Evolutionary conservation across 2,113 vertebrate species (phyloP), one percentile per base, ranked within the genome.

Genomic region (Rhabdornis inornatus): DNA sequence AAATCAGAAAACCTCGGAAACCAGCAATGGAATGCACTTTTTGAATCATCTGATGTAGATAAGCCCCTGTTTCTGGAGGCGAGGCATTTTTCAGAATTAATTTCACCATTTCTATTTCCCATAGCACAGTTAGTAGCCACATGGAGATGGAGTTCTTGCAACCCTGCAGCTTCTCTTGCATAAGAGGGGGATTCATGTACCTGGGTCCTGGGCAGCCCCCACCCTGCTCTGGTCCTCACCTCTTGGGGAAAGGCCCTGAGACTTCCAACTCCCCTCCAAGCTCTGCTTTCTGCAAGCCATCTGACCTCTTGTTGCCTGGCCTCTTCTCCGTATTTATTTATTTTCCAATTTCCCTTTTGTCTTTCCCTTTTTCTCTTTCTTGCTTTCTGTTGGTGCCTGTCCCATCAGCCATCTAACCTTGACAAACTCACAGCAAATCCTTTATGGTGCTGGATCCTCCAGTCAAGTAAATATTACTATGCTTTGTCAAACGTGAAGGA

Each of bases 11-110:
- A 77, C 13, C 40, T 64, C 7, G 1, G 35, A 71, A 63, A 66
- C 6, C 0, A 10, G 31, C 31, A 55, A 61, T 4, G 5, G 59
- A 85, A 69, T 33, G 16, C 16, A 64, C 31, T 69, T 93, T 42
- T 57, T 42, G 33, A 52, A 25, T 31, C 16, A 64, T 12, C 12
- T 72, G 52, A 75, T 0, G 0, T 13, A 84, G 47, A 30, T 42
- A 83, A 28, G 6, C 2, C 35, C 42, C 21, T 40, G 27, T 21
- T 12, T 75, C 18, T 52, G 55, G 44, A 68, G 19, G 14, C 25
- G 15, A 53, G 6, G 24, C 24, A 15, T 12, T 49, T 82, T 53
- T 33, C 1, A 1, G 56, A 28, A 77, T 59, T 37, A 53, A 47
- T 24, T 21, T 60, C 37, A 71, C 17, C 16, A 25, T 71, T 91